Evolutionary conservation across 2,113 vertebrate species (phyloP).

Genomic region (Chaetorhynchus papuensis): DNA sequence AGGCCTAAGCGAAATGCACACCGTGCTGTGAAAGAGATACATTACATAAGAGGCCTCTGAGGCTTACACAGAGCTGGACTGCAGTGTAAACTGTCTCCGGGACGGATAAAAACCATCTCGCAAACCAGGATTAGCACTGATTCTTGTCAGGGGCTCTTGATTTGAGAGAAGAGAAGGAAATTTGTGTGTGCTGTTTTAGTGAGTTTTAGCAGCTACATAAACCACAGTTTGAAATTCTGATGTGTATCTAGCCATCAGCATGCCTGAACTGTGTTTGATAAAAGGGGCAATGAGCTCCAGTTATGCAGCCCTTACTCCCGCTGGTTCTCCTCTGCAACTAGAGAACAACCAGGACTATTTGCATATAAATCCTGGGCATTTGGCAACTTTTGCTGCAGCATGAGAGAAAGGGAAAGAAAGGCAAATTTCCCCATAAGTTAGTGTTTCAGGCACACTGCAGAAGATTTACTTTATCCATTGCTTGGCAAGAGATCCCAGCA

Average conservation of each 20-base stretch:
- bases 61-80: constrained; percentile 1
- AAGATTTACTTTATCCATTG: background rate
- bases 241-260: constrained; percentile 40
- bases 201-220: constrained; percentile 50
- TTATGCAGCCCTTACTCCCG: background rate
- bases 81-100: constrained; percentile 41
- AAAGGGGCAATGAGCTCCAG: constrained; percentile 23
- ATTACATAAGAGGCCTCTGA: constrained; percentile 36
- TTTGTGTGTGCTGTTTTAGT: constrained; percentile 35
- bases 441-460: background rate
- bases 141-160: constrained; percentile 38
- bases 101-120: background rate
- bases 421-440: background rate
- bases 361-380: background rate
- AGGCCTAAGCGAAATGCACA: background rate
- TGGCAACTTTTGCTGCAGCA: background rate
- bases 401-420: background rate
- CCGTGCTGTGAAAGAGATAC: background rate
- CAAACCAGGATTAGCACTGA: constrained; percentile 30
- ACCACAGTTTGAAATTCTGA: constrained; percentile 29
- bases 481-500: background rate
- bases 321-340: background rate
- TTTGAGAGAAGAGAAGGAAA: constrained; percentile 44
- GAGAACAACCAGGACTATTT: background rate
- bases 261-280: constrained; percentile 18